Base-by-base conservation (phyloP, 2,888 invertebrate genomes). In the Caenorhabditis plicata region DNA sequence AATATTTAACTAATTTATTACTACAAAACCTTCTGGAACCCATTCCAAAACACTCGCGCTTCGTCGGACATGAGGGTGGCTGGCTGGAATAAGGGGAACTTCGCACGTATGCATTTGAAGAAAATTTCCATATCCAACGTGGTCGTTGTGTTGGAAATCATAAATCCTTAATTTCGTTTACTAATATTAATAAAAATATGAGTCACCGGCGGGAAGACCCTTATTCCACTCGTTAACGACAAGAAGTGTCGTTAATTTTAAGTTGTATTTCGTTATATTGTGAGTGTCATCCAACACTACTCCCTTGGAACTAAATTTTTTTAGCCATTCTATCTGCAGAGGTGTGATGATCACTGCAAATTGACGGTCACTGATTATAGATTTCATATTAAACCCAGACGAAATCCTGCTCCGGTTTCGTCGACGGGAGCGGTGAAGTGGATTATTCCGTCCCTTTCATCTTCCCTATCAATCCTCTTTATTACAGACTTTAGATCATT, bases 281-380 rank as follows among this genome's bases (percentile, higher is more conserved):
- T 48, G 49, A 2, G 55, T 55, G 22, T 55, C 55, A 23, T 55
- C 55, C 2, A 49, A 7, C n/a, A 22, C n/a, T 9, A 55, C 15
- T 7, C 35, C 35, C 13, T 33, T 32, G 19, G 39, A 40, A 0
- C 32, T 19, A 27, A 26, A 49, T 17, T 49, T 38, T 15, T 17
- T 23, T 3, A 43, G 4, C 4, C 5, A 3, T 17, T 49, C 32
- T 2, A 33, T 1, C 7, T 55, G 55, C 4, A 15, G 4, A 0
- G 48, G 48, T 4, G 44, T 43, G 9, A 55, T 44, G 13, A 55
- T 40, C 1, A 55, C 55, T 55, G 26, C 27, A 41, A 41, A 22
- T 20, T n/a, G n/a, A n/a, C n/a, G n/a, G n/a, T n/a, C n/a, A n/a
- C n/a, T n/a, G n/a, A n/a, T n/a, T n/a, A n/a, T n/a, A n/a, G n/a